Evolutionary conservation across 2,888 invertebrate genomes (phyloP), one percentile per base, ranked within the genome.

Genomic region (Tinea semifulvella): DNA sequence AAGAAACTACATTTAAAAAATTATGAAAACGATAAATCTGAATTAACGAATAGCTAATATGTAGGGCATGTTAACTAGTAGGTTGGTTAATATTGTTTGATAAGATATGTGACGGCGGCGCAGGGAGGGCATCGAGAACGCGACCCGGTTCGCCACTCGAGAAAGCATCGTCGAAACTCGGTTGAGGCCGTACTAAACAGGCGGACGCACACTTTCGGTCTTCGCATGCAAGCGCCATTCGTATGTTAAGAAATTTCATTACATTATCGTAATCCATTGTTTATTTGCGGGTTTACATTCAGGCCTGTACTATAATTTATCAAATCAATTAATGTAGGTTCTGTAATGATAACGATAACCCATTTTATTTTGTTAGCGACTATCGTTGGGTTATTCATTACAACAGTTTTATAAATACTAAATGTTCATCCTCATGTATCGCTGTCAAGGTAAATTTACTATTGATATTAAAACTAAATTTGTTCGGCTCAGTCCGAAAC

Each of bases 141-240:
- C 79, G 80, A 80, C 80, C 79, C 68, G 79, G 71, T 79, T 79
- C 68, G 68, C 63, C 72, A 69, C 69, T 63, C 75, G 80, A 79
- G 80, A 80, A 80, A 80, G 80, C 80, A 80, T 74, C 77, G 73
- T 70, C 74, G 71, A 76, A 80, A 76, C 76, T 71, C 80, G 80
- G 80, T 79, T 79, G 80, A 80, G 80, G 80, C 76, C 80, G 68
- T 46, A 61, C 64, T 60, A 55, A 56, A 64, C 56, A 63, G 65
- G 67, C 72, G 69, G 71, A 74, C 72, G 72, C 61, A 70, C 63
- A 68, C 66, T 68, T 68, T 68, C 69, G 65, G 68, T 65, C 65
- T 68, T 68, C 61, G 63, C 65, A 66, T 63, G 65, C 63, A 59
- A 58, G 35, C 31, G 20, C 20, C 16, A 25, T 31, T 31, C 6